Base-by-base conservation (phyloP, 2,888 invertebrate species). In the Rhabditoides inermis region DNA sequence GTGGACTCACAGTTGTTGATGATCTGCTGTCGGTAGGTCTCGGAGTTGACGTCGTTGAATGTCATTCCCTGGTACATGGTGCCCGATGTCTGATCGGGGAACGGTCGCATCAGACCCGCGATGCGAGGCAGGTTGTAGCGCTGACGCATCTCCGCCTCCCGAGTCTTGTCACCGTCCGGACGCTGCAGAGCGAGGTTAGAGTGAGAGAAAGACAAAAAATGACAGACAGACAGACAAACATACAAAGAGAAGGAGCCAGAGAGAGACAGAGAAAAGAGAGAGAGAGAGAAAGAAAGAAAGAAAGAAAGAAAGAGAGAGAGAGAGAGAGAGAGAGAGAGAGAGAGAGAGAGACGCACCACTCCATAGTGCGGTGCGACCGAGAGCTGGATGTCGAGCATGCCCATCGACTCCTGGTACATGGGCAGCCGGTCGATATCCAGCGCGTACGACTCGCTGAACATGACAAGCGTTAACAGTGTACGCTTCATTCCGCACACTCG, bases 331-430 rank as follows among this genome's bases (percentile, higher is more conserved):
- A 32, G 35, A 32, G 10, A 2, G 18, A 20, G 20, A 3, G n/a
- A 4, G 15, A 28, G 15, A 47, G 10, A 18, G 23, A 23, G 10
- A 58, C 69, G 45, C 20, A 71, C 69, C 58, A 74, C 75, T 55
- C 74, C 75, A 45, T 75, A 74, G 45, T 72, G 69, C 2, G 74
- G 75, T 1, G 74, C 65, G 10, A 74, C 70, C 4, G 69, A 69
- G 30, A 74, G 55, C 23, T 62, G 57, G 26, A 74, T 66, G 55
- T 74, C 75, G 18, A 74, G 55, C 53, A 74, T 68, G 41, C 74
- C 74, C 72, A 74, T 74, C 35, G 59, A 59, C 48, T 74, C 74
- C 48, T 74, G 75, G 53, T 71, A 74, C 54, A 63, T 68, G 27
- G 70, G 59, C 48, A 72, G 56, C 27, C 74, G 65, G 56, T 74